Evolutionary conservation across 2,888 invertebrate species (phyloP).

Genomic region (Plagiodera versicolora): DNA sequence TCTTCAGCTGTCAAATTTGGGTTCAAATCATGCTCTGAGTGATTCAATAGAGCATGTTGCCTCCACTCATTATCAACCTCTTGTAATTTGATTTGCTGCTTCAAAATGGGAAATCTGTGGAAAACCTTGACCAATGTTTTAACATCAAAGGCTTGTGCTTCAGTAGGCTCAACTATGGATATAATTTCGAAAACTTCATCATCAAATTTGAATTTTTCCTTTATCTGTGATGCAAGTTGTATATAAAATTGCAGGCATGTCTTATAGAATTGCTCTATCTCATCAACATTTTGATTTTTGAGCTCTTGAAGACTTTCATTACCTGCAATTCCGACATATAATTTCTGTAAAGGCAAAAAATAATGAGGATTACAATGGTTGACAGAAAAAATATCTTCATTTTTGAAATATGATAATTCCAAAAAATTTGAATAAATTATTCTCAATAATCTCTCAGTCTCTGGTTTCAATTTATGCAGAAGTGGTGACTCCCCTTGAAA

Average conservation of each 20-base stretch:
- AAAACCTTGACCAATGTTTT: conserved; percentile 23
- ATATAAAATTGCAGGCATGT: conserved; percentile 21
- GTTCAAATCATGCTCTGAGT: neutral
- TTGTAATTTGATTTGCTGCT: conserved; percentile 2
- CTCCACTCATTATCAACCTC: conserved; percentile 12
- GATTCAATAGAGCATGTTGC: conserved; percentile 9
- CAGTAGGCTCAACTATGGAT: conserved; percentile 22
- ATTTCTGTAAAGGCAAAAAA: conserved; percentile 10
- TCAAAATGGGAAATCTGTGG: conserved; percentile 29
- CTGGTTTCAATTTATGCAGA: conserved; percentile 6
- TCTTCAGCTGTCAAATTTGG: neutral
- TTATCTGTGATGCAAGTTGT: conserved; percentile 18
- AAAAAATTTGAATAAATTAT: conserved; percentile 7
- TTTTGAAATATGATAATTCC: conserved; percentile 7
- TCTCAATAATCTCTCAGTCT: conserved; percentile 6
- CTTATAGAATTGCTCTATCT: conserved; percentile 9
- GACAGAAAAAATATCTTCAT: conserved; percentile 11
- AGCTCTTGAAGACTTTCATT: conserved; percentile 7
- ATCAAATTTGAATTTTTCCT: conserved; percentile 26
- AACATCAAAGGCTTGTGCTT: conserved; percentile 23
- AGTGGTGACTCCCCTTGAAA: conserved; percentile 5
- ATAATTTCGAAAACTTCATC: conserved; percentile 32
- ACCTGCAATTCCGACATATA: conserved; percentile 9
- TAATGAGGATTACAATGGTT: conserved; percentile 4
- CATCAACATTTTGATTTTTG: conserved; percentile 8